These are phyloP conservation scores for Colistium nudipinnis DNA, from an alignment of 2,113 vertebrate genomes.

Conservation along the genomic window DNA sequence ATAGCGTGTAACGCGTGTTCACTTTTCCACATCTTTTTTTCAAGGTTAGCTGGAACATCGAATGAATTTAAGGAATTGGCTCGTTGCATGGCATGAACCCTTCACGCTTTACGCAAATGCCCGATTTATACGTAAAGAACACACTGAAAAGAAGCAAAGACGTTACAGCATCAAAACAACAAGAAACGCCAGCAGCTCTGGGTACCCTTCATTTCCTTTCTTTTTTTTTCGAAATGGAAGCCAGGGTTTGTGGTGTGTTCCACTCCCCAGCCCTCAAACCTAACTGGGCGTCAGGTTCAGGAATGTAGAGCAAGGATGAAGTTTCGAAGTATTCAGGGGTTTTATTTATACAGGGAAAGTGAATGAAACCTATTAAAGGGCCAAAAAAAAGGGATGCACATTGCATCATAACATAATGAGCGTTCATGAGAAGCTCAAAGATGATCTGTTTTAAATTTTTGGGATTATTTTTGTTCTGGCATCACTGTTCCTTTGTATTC, in stretches of 20 bases:
- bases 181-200: conserved; percentile 27
- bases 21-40: conserved; percentile 13
- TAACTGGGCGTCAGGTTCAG: conserved; percentile 67
- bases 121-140: neutral
- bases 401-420: conserved; percentile 12
- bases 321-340: conserved; percentile 64
- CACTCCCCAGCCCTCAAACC: conserved; percentile 55
- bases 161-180: conserved; percentile 44
- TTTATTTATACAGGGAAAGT: conserved; percentile 43
- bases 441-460: neutral
- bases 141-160: conserved; percentile 23
- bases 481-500: neutral
- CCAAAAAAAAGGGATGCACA: neutral
- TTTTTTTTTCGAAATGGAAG: conserved; percentile 52
- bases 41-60: conserved; percentile 26
- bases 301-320: conserved; percentile 74
- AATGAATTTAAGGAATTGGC: conserved; percentile 10
- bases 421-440: neutral
- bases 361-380: neutral
- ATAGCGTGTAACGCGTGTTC: conserved; percentile 30
- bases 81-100: conserved; percentile 10
- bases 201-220: conserved; percentile 27
- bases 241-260: conserved; percentile 62
- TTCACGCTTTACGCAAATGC: neutral
- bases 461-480: neutral